These are phyloP conservation scores for Decapterus maruadsi DNA, from an alignment of 2,797 vertebrate genomes.

Conservation along the genomic window DNA sequence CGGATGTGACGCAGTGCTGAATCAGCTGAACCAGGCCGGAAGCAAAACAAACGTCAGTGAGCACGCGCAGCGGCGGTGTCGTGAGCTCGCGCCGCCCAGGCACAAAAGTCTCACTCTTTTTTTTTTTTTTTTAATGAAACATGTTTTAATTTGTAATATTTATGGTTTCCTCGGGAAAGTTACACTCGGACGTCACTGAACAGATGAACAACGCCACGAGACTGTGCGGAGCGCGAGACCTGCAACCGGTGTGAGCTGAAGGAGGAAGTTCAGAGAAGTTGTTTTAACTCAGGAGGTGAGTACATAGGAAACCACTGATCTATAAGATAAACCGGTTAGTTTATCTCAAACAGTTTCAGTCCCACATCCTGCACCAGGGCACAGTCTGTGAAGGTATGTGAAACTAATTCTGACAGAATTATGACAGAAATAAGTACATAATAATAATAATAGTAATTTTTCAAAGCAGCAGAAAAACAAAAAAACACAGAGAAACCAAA, in stretches of 20 bases:
- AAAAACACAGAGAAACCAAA: too few species aligned
- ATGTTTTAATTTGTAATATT: background rate
- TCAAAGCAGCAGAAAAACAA: too few species aligned
- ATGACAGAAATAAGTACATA: too few species aligned
- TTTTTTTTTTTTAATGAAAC: background rate
- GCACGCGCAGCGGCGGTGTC: conserved; percentile 15
- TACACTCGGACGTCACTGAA: background rate
- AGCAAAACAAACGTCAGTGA: conserved; percentile 36
- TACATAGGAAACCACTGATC: too few species aligned
- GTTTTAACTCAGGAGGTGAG: too few species aligned
- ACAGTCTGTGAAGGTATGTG: too few species aligned
- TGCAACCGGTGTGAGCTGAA: background rate
- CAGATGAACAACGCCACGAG: conserved; percentile 4
- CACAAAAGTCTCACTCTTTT: background rate
- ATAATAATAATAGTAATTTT: too few species aligned
- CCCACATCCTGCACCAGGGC: too few species aligned
- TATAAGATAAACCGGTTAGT: too few species aligned
- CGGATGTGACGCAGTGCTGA: conserved; percentile 52
- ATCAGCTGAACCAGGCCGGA: conserved; percentile 58
- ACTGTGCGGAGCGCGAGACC: conserved; percentile 17
- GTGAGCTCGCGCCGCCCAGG: background rate
- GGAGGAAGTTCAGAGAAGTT: conserved; percentile 45
- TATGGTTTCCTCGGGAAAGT: background rate
- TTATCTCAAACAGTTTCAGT: too few species aligned
- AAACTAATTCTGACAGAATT: too few species aligned